Conservation (phyloP, 1,140 invertebrate species). For the Aphaenogaster ashmeadi region DNA sequence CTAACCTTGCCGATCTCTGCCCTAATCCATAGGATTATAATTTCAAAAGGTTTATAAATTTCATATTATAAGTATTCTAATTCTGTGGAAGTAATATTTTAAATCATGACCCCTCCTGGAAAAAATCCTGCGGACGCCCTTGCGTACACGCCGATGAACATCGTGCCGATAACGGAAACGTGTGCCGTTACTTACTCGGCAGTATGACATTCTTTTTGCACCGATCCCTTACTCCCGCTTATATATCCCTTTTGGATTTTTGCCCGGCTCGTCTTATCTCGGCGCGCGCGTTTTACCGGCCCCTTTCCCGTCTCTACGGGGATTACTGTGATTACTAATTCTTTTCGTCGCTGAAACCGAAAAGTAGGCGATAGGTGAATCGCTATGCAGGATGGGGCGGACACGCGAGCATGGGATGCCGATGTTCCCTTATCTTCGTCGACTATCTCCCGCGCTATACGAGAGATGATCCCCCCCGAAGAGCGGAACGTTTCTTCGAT, state of each 20-base stretch:
- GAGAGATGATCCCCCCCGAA: slow-evolving; percentile 22
- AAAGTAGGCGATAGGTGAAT: slow-evolving; percentile 50
- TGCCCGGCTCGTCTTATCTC: slow-evolving; percentile 28
- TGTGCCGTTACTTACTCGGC: slow-evolving; percentile 48
- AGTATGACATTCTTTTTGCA: slow-evolving; percentile 62
- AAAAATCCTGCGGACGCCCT: too few species aligned
- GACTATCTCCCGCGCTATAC: slow-evolving; percentile 32
- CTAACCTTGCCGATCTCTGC: too few species aligned
- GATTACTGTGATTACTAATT: slow-evolving; percentile 33
- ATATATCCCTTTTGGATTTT: slow-evolving; percentile 21
- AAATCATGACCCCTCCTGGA: too few species aligned
- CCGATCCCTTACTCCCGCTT: not conserved
- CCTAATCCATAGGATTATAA: too few species aligned
- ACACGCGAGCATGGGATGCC: slow-evolving; percentile 13
- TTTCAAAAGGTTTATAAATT: too few species aligned
- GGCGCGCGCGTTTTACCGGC: not conserved
- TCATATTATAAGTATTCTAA: too few species aligned
- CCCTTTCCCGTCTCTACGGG: not conserved
- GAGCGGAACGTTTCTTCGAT: slow-evolving; percentile 55
- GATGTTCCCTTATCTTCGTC: slow-evolving; percentile 44
- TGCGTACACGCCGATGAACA: slow-evolving; percentile 47
- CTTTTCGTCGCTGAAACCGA: slow-evolving; percentile 28
- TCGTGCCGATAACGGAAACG: slow-evolving; percentile 61
- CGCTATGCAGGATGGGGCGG: not conserved
- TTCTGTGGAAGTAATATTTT: too few species aligned